These are phyloP conservation scores for Leptinotarsa juncta DNA, from an alignment of 2,888 invertebrate genomes.

Conservation along the genomic window DNA sequence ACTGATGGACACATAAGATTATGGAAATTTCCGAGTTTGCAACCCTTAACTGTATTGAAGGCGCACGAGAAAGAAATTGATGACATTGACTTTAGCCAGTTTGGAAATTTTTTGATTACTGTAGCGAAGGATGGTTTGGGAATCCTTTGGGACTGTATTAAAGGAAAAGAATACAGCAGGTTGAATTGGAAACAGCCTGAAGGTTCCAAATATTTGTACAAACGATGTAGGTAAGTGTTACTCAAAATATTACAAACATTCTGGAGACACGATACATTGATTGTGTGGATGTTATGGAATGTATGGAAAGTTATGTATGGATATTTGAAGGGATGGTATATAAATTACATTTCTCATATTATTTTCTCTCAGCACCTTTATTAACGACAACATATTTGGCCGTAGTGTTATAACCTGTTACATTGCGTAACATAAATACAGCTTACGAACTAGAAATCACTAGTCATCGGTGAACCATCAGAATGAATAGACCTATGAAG, in stretches of 20 bases:
- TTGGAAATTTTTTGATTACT: conserved; percentile 80
- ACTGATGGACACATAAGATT: conserved; percentile 88
- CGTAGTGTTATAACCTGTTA: too few species aligned
- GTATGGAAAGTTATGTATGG: too few species aligned
- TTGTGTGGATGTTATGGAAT: too few species aligned
- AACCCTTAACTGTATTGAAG: conserved; percentile 75
- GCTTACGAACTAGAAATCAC: too few species aligned
- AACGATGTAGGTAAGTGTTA: conserved; percentile 77
- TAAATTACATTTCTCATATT: too few species aligned
- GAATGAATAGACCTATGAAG: too few species aligned
- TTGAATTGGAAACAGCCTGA: conserved; percentile 82
- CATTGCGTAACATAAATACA: too few species aligned
- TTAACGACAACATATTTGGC: too few species aligned
- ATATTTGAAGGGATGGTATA: too few species aligned
- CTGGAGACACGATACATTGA: too few species aligned
- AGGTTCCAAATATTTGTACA: conserved; percentile 83
- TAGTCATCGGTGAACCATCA: too few species aligned
- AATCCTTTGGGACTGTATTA: conserved; percentile 80
- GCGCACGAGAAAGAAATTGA: conserved; percentile 94
- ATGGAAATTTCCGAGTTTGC: conserved; percentile 89
- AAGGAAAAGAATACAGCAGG: conserved; percentile 75
- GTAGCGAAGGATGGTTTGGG: conserved; percentile 90
- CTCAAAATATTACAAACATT: background rate
- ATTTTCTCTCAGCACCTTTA: too few species aligned
- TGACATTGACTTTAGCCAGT: conserved; percentile 90